Evolutionary conservation across 2,113 vertebrate genomes (phyloP), one percentile per base, ranked within the genome.

Genomic region (Xiphorhynchus elegans): DNA sequence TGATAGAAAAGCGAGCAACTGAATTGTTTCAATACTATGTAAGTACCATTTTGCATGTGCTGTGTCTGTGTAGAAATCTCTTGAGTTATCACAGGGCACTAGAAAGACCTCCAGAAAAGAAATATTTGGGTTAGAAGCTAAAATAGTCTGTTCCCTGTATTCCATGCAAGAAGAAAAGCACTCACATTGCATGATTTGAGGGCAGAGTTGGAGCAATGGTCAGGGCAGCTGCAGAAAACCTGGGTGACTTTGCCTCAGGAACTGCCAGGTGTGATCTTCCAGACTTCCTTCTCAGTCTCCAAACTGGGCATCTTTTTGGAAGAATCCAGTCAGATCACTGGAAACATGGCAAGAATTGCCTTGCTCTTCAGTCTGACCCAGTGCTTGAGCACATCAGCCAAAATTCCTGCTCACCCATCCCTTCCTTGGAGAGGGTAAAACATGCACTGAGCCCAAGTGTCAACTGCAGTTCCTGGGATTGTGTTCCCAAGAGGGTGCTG

Each of bases 291-390:
- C 70, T 72, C 1, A 7, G 23, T 29, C 56, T 76, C 63, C 21
- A 52, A 0, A 0, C 0, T 21, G 26, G 59, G 50, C 35, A 88
- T 21, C 21, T 75, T 72, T 60, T 49, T n/a, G 40, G 39, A 72
- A 62, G 37, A 58, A 72, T 70, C 40, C 15, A 31, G 40, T 15
- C 62, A 80, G 46, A 50, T 42, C 33, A n/a, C 11, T 44, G 23
- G 39, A 64, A 82, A 79, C 1, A 10, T 0, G 4, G 25, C 47
- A 16, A 66, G 15, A 56, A 46, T 3, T 19, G 5, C 46, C 62
- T 53, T 55, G 17, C 14, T 44, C 11, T 85, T 69, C 1, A 11
- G 44, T 47, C 17, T 62, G 74, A 79, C 19, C 47, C 17, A 56
- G 31, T 26, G 12, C 33, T 64, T 44, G 39, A 69, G 33, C 73